Conservation (phyloP, 2,888 invertebrate species). For the Epistrophe grossulariae region DNA sequence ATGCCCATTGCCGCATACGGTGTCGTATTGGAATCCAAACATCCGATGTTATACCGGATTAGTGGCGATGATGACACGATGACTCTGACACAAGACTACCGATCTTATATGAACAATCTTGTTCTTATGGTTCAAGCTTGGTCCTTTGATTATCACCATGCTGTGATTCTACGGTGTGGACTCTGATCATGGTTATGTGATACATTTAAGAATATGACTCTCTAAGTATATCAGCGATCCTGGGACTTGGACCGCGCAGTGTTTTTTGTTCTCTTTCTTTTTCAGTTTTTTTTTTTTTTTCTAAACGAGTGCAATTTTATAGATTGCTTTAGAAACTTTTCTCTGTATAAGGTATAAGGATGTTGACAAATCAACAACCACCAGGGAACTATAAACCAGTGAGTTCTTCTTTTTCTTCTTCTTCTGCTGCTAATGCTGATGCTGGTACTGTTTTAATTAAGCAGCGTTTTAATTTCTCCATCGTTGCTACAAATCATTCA, state of each 20-base stretch:
- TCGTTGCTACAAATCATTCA: slow-evolving; percentile 64
- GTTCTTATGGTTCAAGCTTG: slow-evolving; percentile 9
- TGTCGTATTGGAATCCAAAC: slow-evolving; percentile 44
- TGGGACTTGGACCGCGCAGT: slow-evolving; percentile 47
- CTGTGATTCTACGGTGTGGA: slow-evolving; percentile 35
- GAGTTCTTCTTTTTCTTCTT: slow-evolving; percentile 25
- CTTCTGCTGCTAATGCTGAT: background rate
- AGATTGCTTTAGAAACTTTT: slow-evolving; percentile 2
- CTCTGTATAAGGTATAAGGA: too few species aligned
- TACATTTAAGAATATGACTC: slow-evolving; percentile 65
- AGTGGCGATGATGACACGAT: slow-evolving; percentile 66
- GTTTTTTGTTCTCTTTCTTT: background rate
- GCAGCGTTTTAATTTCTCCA: slow-evolving; percentile 66
- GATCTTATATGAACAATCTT: slow-evolving; percentile 58
- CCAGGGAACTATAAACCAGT: slow-evolving; percentile 44
- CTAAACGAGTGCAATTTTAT: slow-evolving; percentile 42
- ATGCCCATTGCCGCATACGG: slow-evolving; percentile 2
- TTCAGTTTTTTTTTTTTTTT: background rate
- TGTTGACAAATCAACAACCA: slow-evolving; percentile 67
- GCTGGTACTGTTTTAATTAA: slow-evolving; percentile 51
- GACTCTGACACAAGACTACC: slow-evolving; percentile 62
- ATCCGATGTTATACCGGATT: slow-evolving; percentile 36
- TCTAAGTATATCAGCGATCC: slow-evolving; percentile 11
- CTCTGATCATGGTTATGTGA: slow-evolving; percentile 48
- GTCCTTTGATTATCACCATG: slow-evolving; percentile 60